Conservation (phyloP, 2,888 invertebrate genomes). For the Pyralis farinalis region DNA sequence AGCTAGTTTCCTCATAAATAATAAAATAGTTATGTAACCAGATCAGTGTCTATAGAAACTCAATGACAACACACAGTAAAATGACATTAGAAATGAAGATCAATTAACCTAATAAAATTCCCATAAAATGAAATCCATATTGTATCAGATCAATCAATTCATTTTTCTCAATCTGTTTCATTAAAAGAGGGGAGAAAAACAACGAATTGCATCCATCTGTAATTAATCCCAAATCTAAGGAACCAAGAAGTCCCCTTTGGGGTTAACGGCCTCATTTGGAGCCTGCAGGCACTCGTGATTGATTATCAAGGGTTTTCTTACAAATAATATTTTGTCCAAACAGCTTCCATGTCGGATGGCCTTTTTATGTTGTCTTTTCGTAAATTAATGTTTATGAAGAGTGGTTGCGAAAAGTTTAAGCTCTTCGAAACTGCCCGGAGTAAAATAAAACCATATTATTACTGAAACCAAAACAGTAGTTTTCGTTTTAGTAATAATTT, state of each 20-base stretch:
- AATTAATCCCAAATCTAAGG: conserved; percentile 66
- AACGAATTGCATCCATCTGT: conserved; percentile 52
- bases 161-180: conserved; percentile 33
- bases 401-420: conserved; percentile 12
- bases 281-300: conserved; percentile 39
- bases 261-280: conserved; percentile 58
- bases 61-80: too few relatives aligned
- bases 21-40: too few relatives aligned
- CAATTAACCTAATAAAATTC: too few relatives aligned
- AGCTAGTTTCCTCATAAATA: too few relatives aligned
- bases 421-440: too few relatives aligned
- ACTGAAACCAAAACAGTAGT: too few relatives aligned
- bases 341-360: conserved; percentile 48
- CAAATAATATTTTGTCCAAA: conserved; percentile 68
- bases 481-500: too few relatives aligned
- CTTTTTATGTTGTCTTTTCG: conserved; percentile 28
- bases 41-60: too few relatives aligned
- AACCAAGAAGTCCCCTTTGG: conserved; percentile 33
- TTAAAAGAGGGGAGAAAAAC: conserved; percentile 30
- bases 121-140: too few relatives aligned
- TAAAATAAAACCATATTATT: too few relatives aligned
- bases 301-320: conserved; percentile 51
- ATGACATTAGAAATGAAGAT: too few relatives aligned
- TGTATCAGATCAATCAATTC: conserved; percentile 28
- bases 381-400: conserved; percentile 20